Percentiles rank a stretch among this genome's conserved stretches.
phyloP scores from a whole-genome alignment of 2,797 vertebrate genomes.

The Pseudochromis fuscus region DNA sequence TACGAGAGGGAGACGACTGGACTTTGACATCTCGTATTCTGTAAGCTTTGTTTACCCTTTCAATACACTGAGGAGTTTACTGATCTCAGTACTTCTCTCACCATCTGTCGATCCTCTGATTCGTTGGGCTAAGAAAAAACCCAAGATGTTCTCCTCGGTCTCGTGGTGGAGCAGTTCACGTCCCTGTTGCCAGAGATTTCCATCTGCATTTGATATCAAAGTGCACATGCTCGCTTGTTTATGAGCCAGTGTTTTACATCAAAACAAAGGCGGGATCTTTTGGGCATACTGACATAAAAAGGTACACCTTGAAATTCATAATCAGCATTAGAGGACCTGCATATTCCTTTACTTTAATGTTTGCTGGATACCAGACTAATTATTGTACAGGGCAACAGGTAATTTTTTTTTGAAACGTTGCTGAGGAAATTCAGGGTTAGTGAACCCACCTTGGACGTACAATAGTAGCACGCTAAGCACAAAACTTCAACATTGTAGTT shows the following conservation, averaged over 20 bases:
- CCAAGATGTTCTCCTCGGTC: slow-evolving; percentile 51
- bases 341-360: slow-evolving; percentile 13
- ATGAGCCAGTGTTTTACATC: slow-evolving; percentile 47
- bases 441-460: too few relatives aligned
- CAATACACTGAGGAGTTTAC: slow-evolving; percentile 56
- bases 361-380: slow-evolving; percentile 6
- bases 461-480: too few relatives aligned
- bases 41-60: slow-evolving; percentile 71
- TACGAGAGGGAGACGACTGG: slow-evolving; percentile 45
- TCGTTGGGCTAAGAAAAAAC: slow-evolving; percentile 48
- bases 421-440: too few relatives aligned
- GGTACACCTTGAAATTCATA: slow-evolving; percentile 29
- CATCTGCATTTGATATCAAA: slow-evolving; percentile 72
- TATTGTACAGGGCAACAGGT: slow-evolving; percentile 11
- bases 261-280: slow-evolving; percentile 40
- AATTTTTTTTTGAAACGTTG: not conserved
- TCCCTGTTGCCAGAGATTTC: slow-evolving; percentile 57
- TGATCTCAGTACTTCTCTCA: slow-evolving; percentile 58
- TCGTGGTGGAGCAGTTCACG: slow-evolving; percentile 40
- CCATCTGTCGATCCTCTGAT: slow-evolving; percentile 70
- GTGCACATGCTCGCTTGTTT: slow-evolving; percentile 57
- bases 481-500: not conserved
- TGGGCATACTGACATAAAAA: slow-evolving; percentile 24
- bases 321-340: slow-evolving; percentile 18
- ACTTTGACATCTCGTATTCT: slow-evolving; percentile 59